Evolutionary conservation across 2,888 invertebrate species (phyloP).

Genomic region (Anthophora plumipes): DNA sequence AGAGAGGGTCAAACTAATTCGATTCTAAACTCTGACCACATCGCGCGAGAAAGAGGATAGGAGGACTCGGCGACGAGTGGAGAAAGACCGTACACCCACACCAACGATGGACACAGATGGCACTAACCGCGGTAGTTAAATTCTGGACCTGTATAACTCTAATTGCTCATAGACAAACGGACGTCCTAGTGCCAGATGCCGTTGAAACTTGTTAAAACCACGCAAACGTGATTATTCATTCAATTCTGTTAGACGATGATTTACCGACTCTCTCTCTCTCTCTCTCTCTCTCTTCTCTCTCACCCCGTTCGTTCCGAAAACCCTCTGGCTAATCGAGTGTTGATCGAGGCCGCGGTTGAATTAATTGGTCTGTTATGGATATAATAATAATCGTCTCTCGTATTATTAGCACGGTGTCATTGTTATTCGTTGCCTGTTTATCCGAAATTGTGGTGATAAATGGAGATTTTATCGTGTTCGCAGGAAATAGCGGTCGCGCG

Average conservation of each 20-base stretch:
- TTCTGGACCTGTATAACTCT: constrained; percentile 84
- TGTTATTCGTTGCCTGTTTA: constrained; percentile 2
- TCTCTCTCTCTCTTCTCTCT: no score
- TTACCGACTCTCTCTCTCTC: constrained; percentile 4
- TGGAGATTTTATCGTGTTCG: constrained; percentile 47
- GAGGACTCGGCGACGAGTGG: constrained; percentile 37
- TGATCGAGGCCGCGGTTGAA: constrained; percentile 25
- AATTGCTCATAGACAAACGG: constrained; percentile 84
- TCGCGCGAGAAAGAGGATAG: constrained; percentile 69
- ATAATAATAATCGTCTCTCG: constrained; percentile 30
- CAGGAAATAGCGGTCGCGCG: constrained; percentile 39
- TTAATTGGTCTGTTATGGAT: constrained; percentile 31
- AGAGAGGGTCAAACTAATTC: constrained; percentile 84
- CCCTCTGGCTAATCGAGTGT: constrained; percentile 28
- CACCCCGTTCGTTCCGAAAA: no score
- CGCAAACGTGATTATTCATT: constrained; percentile 70
- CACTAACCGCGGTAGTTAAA: constrained; percentile 84
- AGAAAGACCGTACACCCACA: constrained; percentile 72
- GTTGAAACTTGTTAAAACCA: constrained; percentile 82
- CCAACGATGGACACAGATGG: constrained; percentile 82
- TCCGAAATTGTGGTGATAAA: constrained; percentile 16
- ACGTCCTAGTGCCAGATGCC: constrained; percentile 83
- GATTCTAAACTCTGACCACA: constrained; percentile 85
- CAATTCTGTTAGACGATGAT: constrained; percentile 45
- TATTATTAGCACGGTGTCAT: constrained; percentile 25